These are phyloP conservation scores for Ryuthela nishihirai DNA, from an alignment of 2,888 invertebrate species.

Conservation along the genomic window DNA sequence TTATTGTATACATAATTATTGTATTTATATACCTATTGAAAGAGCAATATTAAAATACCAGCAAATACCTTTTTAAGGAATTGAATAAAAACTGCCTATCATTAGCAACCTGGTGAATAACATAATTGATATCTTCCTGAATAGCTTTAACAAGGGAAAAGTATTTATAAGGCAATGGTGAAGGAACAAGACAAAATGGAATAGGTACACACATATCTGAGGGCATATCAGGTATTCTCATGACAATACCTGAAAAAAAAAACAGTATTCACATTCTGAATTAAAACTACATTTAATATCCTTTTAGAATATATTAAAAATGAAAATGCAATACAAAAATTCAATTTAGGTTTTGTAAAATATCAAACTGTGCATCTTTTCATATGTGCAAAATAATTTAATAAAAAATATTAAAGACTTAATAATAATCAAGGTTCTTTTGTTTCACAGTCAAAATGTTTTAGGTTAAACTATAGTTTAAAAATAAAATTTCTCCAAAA, in stretches of 20 bases:
- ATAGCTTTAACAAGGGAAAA: constrained; percentile 69
- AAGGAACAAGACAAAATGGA: constrained; percentile 73
- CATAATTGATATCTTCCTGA: constrained; percentile 70
- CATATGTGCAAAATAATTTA: too few species aligned
- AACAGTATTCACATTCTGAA: background rate
- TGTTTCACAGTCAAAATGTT: too few species aligned
- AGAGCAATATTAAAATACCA: background rate
- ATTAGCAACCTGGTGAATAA: constrained; percentile 82
- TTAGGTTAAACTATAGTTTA: too few species aligned
- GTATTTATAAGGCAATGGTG: constrained; percentile 70
- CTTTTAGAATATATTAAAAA: too few species aligned
- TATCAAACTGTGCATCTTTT: too few species aligned
- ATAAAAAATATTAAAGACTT: too few species aligned
- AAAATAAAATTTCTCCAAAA: too few species aligned
- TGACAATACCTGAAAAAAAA: constrained; percentile 9
- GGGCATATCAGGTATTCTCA: constrained; percentile 3
- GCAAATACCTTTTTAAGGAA: constrained; percentile 54
- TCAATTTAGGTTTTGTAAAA: too few species aligned
- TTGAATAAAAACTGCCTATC: constrained; percentile 69
- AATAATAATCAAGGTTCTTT: too few species aligned
- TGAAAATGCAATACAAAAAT: too few species aligned
- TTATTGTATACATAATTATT: too few species aligned
- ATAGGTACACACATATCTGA: constrained; percentile 13
- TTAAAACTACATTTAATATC: too few species aligned
- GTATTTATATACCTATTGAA: background rate